Base-by-base conservation (phyloP, 2,113 vertebrate species). In the Nesoenas mayeri region DNA sequence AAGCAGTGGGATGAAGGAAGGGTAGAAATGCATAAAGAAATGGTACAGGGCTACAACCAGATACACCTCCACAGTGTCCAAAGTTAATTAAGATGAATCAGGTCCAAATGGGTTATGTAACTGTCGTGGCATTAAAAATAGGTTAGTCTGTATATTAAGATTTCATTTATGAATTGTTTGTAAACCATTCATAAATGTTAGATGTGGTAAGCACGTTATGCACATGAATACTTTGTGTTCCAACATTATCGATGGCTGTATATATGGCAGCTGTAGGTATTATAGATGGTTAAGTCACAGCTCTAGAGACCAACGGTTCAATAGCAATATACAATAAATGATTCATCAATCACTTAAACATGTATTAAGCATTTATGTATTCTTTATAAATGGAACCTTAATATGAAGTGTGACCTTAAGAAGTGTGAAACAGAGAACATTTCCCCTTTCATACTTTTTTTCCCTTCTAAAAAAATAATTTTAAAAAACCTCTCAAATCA, bases 131-230 rank as follows among this genome's bases (percentile, higher is more conserved):
- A 72, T 89, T 94, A 92, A 96, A 97, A 95, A 92, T 95, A 75
- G 89, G 80, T 91, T 94, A 84, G 1, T 0, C 69, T 95, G 88
- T 86, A 66, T 84, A 94, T 95, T 91, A 94, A 93, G 69, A 81
- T 90, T 94, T 94, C 65, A 75, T 96, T 81, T 94, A 93, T 96
- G 61, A 95, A 93, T 94, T 93, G 92, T 96, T 96, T 95, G 92
- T 95, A 93, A 78, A 96, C 88, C 48, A 48, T 86, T 95, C 85
- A 89, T 96, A 72, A 96, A 95, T 85, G 77, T 93, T 96, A 24
- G 79, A 92, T 95, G 92, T 44, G 47, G 72, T 78, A 78, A 93
- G 93, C 90, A 91, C 25, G 22, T 92, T 96, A 50, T 20, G 79
- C 90, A 79, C 69, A 64, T 15, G 9, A 81, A 79, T 71, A 50